Conservation (phyloP, 2,113 vertebrate species). For the Melanerpes aurifrons region DNA sequence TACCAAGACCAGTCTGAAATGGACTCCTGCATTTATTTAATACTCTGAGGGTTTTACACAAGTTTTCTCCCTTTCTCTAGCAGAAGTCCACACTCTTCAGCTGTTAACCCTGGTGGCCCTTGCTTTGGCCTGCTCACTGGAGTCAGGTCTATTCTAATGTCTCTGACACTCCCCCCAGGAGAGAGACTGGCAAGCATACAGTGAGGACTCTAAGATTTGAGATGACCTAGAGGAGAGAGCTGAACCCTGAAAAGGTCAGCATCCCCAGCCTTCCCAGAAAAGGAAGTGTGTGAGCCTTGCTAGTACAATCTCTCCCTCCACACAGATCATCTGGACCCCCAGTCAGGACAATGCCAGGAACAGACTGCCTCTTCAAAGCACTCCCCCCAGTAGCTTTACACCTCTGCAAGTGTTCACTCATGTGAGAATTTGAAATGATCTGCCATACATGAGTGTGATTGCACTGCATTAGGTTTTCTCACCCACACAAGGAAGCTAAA, state of each 20-base stretch:
- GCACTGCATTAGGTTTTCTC: neutral
- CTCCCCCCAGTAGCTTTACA: no score
- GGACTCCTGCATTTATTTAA: neutral
- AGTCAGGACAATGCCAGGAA: fast-evolving
- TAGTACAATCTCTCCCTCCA: neutral
- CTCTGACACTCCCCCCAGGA: neutral
- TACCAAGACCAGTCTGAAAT: neutral
- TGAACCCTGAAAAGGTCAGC: neutral
- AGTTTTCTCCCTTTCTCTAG: fast-evolving
- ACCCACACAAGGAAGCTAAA: neutral
- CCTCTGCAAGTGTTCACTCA: fast-evolving
- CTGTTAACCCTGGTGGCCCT: neutral
- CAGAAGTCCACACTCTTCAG: neutral
- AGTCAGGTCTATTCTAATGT: fast-evolving
- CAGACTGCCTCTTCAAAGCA: fast-evolving
- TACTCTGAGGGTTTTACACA: neutral
- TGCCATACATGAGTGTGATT: fast-evolving
- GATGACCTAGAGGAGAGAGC: neutral
- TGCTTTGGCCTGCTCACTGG: neutral
- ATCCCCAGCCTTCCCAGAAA: fast-evolving
- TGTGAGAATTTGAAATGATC: neutral
- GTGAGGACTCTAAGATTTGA: neutral
- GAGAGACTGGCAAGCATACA: no score
- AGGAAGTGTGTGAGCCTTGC: neutral
- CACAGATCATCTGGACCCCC: neutral